Evolutionary conservation across 2,888 invertebrate species (phyloP).

Genomic region (Hyalella azteca): DNA sequence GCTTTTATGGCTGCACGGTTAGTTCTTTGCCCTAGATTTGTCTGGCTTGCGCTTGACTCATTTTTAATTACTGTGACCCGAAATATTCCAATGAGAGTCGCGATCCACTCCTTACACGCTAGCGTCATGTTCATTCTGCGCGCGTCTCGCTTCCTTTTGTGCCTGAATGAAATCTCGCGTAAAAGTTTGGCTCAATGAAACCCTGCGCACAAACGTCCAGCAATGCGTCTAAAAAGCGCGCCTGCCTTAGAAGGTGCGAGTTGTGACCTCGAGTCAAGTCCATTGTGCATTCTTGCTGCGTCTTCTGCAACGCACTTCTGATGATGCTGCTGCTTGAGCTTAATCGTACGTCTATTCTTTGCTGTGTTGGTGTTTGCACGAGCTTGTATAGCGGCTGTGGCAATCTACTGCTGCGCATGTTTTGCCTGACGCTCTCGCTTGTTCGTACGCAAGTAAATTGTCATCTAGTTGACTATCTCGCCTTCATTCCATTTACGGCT

Average conservation of each 20-base stretch:
- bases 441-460: too few species aligned
- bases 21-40: neutral
- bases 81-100: conserved; percentile 26
- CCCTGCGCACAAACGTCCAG: neutral
- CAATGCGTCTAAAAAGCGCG: conserved; percentile 25
- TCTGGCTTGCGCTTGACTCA: neutral
- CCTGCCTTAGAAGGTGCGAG: neutral
- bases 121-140: conserved; percentile 27
- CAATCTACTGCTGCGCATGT: too few species aligned
- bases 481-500: too few species aligned
- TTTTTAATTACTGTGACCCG: conserved; percentile 14
- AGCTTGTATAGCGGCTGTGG: too few species aligned
- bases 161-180: conserved; percentile 28
- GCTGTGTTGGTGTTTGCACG: too few species aligned
- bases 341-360: too few species aligned
- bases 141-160: conserved; percentile 30
- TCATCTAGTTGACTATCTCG: too few species aligned
- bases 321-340: neutral
- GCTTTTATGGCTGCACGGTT: neutral
- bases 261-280: neutral
- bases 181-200: conserved; percentile 29
- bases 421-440: too few species aligned
- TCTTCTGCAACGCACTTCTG: neutral
- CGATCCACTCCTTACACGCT: neutral
- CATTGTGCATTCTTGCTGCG: neutral